These are phyloP conservation scores for Pyrrhura leucotis DNA, from an alignment of 2,797 vertebrate genomes.

Conservation along the genomic window DNA sequence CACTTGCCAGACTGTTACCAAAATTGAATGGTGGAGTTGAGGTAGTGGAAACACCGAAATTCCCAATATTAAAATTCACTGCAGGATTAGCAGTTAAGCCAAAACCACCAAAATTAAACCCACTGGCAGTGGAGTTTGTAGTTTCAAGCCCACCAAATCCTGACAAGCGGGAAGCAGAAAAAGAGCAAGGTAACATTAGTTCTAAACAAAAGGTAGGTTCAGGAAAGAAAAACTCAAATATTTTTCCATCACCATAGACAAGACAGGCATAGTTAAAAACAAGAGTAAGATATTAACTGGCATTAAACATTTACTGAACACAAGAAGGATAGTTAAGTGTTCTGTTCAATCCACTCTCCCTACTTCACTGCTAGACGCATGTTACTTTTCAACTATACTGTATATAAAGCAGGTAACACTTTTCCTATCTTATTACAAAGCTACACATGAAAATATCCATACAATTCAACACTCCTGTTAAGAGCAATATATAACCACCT, in stretches of 20 bases:
- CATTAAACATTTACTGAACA: not conserved
- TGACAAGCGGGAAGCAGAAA: slow-evolving; percentile 85
- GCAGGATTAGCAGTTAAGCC: slow-evolving; percentile 94
- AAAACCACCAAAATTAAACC: slow-evolving; percentile 98
- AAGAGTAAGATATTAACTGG: not conserved
- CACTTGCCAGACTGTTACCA: slow-evolving; percentile 95
- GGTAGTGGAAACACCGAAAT: slow-evolving; percentile 92
- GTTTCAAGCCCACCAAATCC: slow-evolving; percentile 98
- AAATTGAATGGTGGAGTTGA: slow-evolving; percentile 94
- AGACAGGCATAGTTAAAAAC: not conserved
- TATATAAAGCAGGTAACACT: not conserved
- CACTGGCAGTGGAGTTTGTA: slow-evolving; percentile 89
- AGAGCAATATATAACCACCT: not conserved
- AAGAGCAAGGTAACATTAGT: slow-evolving; percentile 81
- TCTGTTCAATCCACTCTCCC: not conserved
- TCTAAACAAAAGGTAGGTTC: not conserved
- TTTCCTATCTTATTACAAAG: not conserved
- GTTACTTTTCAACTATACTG: not conserved
- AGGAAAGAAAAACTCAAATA: slow-evolving; percentile 5
- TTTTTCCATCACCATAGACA: not conserved
- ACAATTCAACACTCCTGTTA: not conserved
- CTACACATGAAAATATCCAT: not conserved
- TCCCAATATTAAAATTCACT: slow-evolving; percentile 96
- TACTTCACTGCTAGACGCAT: not conserved
- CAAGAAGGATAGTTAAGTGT: not conserved